Percentiles rank a stretch among this genome's conserved stretches.
Conservation (phyloP, 2,888 invertebrate species). For the Drosophila meridionalis region DNA sequence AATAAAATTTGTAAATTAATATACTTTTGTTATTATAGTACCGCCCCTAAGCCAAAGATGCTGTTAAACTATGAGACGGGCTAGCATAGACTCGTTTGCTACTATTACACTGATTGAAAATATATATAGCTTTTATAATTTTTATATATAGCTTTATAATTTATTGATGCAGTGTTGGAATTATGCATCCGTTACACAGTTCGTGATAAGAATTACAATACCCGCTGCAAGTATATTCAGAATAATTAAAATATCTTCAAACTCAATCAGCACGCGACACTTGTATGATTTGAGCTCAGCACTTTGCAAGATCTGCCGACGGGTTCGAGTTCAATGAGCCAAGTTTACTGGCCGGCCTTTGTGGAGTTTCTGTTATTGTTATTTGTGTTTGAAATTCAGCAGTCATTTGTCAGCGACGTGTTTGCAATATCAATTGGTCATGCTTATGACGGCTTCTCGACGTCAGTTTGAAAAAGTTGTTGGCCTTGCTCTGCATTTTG, state of each 20-base stretch:
- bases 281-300: constrained; percentile 18
- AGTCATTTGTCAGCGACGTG: constrained; percentile 43
- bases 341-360: constrained; percentile 45
- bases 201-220: background rate
- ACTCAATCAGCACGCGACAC: constrained; percentile 46
- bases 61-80: background rate
- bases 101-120: background rate
- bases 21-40: background rate
- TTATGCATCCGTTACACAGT: background rate
- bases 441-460: constrained; percentile 30
- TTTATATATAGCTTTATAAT: too few species aligned
- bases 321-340: constrained; percentile 69
- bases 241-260: background rate
- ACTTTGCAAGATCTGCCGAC: background rate
- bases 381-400: constrained; percentile 51
- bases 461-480: constrained; percentile 55
- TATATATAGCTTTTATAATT: too few species aligned
- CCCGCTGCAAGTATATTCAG: background rate
- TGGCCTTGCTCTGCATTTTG: constrained; percentile 66
- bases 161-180: background rate
- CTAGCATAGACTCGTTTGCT: background rate
- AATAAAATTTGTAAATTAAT: too few species aligned
- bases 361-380: constrained; percentile 38
- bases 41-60: background rate
- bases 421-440: constrained; percentile 51